Conservation (phyloP, 2,797 vertebrate genomes). For the Pipistrellus nathusii region DNA sequence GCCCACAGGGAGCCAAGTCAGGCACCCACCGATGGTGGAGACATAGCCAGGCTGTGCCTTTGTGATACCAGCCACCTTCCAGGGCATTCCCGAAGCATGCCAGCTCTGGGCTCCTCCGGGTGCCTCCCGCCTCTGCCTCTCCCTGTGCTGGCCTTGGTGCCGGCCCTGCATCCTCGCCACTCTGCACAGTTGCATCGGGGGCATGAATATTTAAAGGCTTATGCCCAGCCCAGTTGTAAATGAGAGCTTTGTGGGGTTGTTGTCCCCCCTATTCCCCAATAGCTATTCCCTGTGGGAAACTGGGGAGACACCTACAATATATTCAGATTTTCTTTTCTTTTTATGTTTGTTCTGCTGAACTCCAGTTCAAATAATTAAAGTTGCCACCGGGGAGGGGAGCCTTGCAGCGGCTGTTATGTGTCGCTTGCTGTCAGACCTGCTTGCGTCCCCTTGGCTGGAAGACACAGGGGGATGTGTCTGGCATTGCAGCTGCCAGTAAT, state of each 20-base stretch:
- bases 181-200: slow-evolving; percentile 34
- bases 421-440: slow-evolving; percentile 75
- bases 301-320: slow-evolving; percentile 81
- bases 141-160: background rate
- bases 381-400: slow-evolving; percentile 71
- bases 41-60: background rate
- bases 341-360: slow-evolving; percentile 82
- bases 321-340: slow-evolving; percentile 75
- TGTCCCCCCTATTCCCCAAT: slow-evolving; percentile 13
- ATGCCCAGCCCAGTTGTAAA: slow-evolving; percentile 68
- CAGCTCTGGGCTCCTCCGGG: background rate
- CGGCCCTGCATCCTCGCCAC: background rate
- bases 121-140: background rate
- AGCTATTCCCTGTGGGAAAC: slow-evolving; percentile 80
- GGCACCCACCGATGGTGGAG: background rate
- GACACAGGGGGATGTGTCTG: slow-evolving; percentile 75
- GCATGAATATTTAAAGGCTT: slow-evolving; percentile 87
- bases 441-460: slow-evolving; percentile 73
- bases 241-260: background rate
- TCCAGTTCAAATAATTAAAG: slow-evolving; percentile 87
- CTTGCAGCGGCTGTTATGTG: slow-evolving; percentile 76
- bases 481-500: slow-evolving; percentile 83
- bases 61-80: background rate
- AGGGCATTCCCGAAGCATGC: background rate
- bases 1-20: background rate